Evolutionary conservation across 2,888 invertebrate genomes (phyloP).

Genomic region (Xanthorhoe spadicearia): DNA sequence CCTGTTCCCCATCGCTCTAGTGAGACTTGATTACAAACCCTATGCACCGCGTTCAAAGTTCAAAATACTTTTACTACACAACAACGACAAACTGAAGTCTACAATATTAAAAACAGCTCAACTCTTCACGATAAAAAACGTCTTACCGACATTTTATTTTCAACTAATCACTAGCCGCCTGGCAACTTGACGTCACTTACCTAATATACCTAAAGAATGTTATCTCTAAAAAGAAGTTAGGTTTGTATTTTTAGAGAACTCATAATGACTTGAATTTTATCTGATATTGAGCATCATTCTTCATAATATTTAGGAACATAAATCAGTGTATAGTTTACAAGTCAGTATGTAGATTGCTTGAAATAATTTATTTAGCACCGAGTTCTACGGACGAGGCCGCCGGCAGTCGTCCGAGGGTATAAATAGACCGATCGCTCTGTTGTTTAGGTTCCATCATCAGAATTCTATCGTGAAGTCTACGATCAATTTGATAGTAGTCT

Average conservation of each 20-base stretch:
- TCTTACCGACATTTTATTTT: neutral
- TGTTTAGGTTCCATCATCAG: conserved; percentile 14
- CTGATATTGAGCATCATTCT: neutral
- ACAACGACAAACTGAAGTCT: neutral
- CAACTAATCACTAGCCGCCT: conserved; percentile 1
- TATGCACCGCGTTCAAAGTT: neutral
- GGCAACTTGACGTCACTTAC: conserved; percentile 19
- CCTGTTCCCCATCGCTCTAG: neutral
- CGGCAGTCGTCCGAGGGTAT: conserved; percentile 20
- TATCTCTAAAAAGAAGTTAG: neutral
- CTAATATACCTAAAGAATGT: neutral
- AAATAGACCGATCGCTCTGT: conserved; percentile 16
- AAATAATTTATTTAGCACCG: conserved; percentile 3
- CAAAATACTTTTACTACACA: neutral
- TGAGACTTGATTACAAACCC: neutral
- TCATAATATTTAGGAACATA: neutral
- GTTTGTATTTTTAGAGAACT: neutral
- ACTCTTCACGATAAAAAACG: neutral
- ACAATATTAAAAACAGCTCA: neutral
- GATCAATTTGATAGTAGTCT: too few species aligned
- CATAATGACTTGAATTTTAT: neutral
- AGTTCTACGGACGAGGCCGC: conserved; percentile 13
- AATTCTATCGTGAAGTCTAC: neutral
- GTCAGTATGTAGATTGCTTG: neutral
- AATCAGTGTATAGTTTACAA: conserved; percentile 9